Conservation (phyloP, 2,797 vertebrate genomes). For the Helostoma temminkii region DNA sequence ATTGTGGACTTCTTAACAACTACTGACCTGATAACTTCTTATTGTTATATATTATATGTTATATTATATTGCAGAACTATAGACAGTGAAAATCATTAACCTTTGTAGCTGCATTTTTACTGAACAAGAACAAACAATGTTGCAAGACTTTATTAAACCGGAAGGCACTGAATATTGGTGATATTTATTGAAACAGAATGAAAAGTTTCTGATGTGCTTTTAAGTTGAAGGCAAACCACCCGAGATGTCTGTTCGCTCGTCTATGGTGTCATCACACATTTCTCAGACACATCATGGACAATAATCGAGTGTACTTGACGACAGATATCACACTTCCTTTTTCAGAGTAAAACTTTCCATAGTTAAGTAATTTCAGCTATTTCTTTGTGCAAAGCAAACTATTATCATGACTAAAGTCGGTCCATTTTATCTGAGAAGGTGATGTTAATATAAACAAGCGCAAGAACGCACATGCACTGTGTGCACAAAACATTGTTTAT, state of each 20-base stretch:
- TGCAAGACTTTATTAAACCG: neutral
- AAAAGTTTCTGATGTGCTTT: neutral
- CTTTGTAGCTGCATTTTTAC: neutral
- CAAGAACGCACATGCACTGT: neutral
- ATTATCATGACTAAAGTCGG: neutral
- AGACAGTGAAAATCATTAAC: neutral
- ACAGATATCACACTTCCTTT: constrained; percentile 10
- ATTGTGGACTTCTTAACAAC: neutral
- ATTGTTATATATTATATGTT: too few species aligned
- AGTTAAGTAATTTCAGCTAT: fast-evolving
- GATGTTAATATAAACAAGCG: neutral
- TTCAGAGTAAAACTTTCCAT: constrained; percentile 24
- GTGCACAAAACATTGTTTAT: constrained; percentile 9
- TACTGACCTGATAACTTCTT: neutral
- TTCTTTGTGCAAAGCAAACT: neutral
- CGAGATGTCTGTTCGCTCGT: neutral
- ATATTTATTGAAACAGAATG: neutral
- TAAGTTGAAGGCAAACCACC: neutral
- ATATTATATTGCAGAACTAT: too few species aligned
- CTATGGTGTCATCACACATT: constrained; percentile 9
- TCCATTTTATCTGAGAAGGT: fast-evolving
- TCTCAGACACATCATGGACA: fast-evolving
- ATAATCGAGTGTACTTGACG: neutral
- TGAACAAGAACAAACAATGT: neutral
- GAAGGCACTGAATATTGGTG: neutral